Percentiles rank a stretch among this genome's conserved stretches.
Conservation (phyloP, 2,888 invertebrate species). For the Andrena bicolor region DNA sequence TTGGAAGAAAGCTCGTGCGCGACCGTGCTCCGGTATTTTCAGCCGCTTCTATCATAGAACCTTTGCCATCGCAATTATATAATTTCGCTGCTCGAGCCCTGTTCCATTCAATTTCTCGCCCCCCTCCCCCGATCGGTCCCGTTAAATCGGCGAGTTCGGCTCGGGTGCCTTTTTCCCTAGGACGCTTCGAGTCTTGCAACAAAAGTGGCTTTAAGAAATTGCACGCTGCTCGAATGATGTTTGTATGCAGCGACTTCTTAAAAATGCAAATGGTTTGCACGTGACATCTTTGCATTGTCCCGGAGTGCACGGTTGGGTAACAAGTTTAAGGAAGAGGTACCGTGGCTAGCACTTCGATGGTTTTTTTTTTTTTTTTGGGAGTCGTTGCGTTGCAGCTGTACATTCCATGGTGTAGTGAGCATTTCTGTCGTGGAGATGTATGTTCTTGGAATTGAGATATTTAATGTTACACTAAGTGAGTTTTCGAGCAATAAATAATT, state of each 20-base stretch:
- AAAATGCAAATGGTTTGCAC: constrained; percentile 26
- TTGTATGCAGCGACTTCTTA: not conserved
- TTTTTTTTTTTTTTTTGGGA: not conserved
- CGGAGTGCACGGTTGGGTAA: not conserved
- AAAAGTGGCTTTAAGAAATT: not conserved
- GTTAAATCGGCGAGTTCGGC: not conserved
- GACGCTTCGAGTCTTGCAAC: not conserved
- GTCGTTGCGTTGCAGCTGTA: not conserved
- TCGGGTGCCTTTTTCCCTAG: too few relatives aligned
- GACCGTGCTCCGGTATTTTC: constrained; percentile 54
- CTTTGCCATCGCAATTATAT: constrained; percentile 22
- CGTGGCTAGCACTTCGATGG: not conserved
- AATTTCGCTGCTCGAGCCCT: constrained; percentile 27
- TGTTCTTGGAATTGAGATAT: not conserved
- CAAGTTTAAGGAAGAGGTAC: not conserved
- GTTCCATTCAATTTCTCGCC: not conserved
- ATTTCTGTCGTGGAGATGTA: too few relatives aligned
- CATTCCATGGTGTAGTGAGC: too few relatives aligned
- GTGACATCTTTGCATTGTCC: constrained; percentile 13
- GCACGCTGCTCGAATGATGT: not conserved
- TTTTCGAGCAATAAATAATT: too few relatives aligned
- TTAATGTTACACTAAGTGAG: not conserved
- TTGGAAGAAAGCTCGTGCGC: constrained; percentile 73
- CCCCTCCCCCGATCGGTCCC: not conserved
- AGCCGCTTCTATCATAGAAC: constrained; percentile 15